These are phyloP conservation scores for Caenorhabditis plicata DNA, from an alignment of 2,888 invertebrate genomes.

Conservation along the genomic window DNA sequence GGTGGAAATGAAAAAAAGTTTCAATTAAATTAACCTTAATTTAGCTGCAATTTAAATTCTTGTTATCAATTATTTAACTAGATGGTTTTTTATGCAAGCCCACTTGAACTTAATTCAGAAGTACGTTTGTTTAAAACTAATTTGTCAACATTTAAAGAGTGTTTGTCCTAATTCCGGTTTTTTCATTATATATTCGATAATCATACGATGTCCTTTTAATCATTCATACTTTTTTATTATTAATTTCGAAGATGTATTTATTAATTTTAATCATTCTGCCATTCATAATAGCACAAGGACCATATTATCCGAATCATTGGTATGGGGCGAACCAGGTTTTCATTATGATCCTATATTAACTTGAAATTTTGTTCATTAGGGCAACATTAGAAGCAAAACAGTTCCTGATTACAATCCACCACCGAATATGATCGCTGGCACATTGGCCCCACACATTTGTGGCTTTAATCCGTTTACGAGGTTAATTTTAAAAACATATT, in stretches of 20 bases:
- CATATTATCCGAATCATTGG: slow-evolving; percentile 49
- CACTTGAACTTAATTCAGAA: too few relatives aligned
- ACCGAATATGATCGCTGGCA: slow-evolving; percentile 31
- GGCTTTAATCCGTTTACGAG: slow-evolving; percentile 55
- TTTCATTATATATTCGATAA: neutral
- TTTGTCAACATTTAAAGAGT: neutral
- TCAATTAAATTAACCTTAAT: too few relatives aligned
- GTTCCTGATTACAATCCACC: slow-evolving; percentile 40
- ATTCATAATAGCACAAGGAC: slow-evolving; percentile 24
- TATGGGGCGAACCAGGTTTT: slow-evolving; percentile 53
- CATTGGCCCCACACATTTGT: slow-evolving; percentile 51
- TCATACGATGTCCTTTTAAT: neutral
- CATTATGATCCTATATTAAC: neutral
- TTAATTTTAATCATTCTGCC: slow-evolving; percentile 4
- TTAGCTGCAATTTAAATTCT: too few relatives aligned
- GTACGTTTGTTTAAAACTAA: too few relatives aligned
- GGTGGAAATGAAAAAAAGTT: too few relatives aligned
- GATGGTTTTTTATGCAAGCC: too few relatives aligned
- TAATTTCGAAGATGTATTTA: neutral
- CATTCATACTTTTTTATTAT: slow-evolving; percentile 1
- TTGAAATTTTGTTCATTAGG: slow-evolving; percentile 13
- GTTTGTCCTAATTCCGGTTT: neutral
- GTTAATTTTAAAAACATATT: too few relatives aligned
- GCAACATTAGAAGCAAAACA: slow-evolving; percentile 37
- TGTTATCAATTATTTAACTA: too few relatives aligned